Evolutionary conservation across 2,888 invertebrate genomes (phyloP).

Genomic region (Drosophila borealis): DNA sequence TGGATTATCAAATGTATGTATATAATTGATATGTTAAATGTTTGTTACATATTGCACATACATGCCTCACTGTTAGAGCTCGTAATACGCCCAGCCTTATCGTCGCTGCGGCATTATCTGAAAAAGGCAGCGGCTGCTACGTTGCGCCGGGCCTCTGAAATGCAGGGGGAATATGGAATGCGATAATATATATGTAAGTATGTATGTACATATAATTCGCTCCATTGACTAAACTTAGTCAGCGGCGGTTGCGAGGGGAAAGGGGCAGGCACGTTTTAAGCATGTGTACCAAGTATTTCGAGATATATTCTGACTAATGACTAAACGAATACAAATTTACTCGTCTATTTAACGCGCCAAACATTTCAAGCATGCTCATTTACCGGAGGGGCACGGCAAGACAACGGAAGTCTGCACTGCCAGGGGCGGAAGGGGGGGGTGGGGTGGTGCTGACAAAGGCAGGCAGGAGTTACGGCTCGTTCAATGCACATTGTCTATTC

Average conservation of each 20-base stretch:
- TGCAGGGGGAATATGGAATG: conserved; percentile 14
- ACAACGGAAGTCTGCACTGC: too few species aligned
- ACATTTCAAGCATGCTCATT: conserved; percentile 13
- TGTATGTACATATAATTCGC: conserved; percentile 10
- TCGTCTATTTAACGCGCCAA: conserved; percentile 12
- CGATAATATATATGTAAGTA: neutral
- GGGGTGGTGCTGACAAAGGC: neutral
- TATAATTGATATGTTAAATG: neutral
- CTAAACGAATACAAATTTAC: conserved; percentile 3
- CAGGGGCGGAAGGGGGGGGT: neutral
- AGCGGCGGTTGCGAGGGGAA: neutral
- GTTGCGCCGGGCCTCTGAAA: conserved; percentile 8
- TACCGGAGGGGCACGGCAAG: neutral
- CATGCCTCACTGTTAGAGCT: neutral
- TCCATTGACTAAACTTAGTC: conserved; percentile 17
- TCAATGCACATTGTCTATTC: conserved; percentile 11
- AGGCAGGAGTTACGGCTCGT: neutral
- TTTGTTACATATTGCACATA: neutral
- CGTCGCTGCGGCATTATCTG: neutral
- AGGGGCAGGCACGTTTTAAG: neutral
- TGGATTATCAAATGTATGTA: neutral
- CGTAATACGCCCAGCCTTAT: neutral
- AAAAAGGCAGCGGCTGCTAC: too few species aligned
- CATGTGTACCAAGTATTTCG: neutral
- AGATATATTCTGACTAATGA: conserved; percentile 3